Base-by-base conservation (phyloP, 1,140 invertebrate species). In the Lethrus apterus region DNA sequence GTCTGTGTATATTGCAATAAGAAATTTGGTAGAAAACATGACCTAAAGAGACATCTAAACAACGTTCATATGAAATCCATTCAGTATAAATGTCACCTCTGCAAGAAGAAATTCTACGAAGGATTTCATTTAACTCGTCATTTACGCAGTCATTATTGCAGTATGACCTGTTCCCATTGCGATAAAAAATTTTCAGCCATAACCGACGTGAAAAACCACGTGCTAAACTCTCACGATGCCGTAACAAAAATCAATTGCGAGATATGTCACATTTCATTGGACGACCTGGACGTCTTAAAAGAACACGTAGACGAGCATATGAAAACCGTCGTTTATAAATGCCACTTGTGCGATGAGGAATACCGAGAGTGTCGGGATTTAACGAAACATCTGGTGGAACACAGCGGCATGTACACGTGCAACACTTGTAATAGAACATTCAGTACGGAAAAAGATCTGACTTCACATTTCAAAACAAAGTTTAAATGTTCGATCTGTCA, bases 21-120 rank as follows among this genome's bases (percentile, higher is more conserved):
- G 14, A 4, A 13, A 9, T 49, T 26, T 18, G 14, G 10, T 2
- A 44, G 31, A 17, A 49, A 34, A 13, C 14, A 26, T 5, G 46
- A 48, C 14, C 18, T 49, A 13, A 43, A 33, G 17, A 14, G 47
- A 13, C 47, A 49, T 14, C 9, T 49, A 2, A 49, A 49, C 3
- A 49, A 35, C 18, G 14, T 26, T 7, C 47, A 49, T 20, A 21
- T 44, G 10, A 49, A 43, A 14, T 40, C 47, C 1, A 30, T 34
- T 7, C 20, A 35, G 21, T 49, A 44, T 10, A 15, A 42, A 11
- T 49, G 47, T 17, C 47, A 49, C 30, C 20, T 49, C 2, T 49
- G 47, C 11, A 21, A 40, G 3, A 29, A 18, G 3, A 4, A 20
- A 1, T 50, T 50, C 29, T 44, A 31, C 18, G 48, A 50, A 20